Evolutionary conservation across 2,797 vertebrate genomes (phyloP).

Genomic region (Numenius phaeopus): DNA sequence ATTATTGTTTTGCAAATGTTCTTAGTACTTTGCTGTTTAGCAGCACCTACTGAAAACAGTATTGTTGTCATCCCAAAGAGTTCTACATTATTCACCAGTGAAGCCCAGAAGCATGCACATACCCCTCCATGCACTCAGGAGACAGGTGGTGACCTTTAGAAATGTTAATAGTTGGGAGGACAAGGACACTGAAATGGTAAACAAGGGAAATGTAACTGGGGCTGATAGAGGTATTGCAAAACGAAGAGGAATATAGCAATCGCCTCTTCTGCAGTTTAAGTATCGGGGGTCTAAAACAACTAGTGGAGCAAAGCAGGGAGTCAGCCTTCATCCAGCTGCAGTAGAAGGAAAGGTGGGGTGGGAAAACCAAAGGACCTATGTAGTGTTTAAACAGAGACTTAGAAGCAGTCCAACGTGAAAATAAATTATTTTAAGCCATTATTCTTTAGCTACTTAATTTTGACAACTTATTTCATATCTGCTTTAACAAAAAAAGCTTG

Average conservation of each 20-base stretch:
- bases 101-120: neutral
- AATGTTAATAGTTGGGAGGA: neutral
- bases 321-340: conserved; percentile 8
- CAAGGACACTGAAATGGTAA: neutral
- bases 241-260: neutral
- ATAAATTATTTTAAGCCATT: conserved; percentile 34
- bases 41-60: neutral
- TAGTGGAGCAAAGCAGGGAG: conserved; percentile 7
- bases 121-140: neutral
- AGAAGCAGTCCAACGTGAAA: neutral
- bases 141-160: neutral
- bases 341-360: neutral
- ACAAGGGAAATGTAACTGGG: neutral
- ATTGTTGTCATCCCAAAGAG: neutral
- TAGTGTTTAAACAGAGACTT: neutral
- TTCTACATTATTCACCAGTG: neutral
- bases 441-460: conserved; percentile 7
- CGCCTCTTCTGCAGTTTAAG: neutral
- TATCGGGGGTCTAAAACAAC: conserved; percentile 6
- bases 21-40: neutral
- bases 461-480: conserved; percentile 43
- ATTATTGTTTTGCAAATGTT: neutral
- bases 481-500: conserved; percentile 31
- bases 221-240: conserved; percentile 8
- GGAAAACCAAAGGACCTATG: neutral